Evolutionary conservation across 1,140 invertebrate species (phyloP), one percentile per base, ranked within the genome.

Genomic region (Rhagoletis zephyria): DNA sequence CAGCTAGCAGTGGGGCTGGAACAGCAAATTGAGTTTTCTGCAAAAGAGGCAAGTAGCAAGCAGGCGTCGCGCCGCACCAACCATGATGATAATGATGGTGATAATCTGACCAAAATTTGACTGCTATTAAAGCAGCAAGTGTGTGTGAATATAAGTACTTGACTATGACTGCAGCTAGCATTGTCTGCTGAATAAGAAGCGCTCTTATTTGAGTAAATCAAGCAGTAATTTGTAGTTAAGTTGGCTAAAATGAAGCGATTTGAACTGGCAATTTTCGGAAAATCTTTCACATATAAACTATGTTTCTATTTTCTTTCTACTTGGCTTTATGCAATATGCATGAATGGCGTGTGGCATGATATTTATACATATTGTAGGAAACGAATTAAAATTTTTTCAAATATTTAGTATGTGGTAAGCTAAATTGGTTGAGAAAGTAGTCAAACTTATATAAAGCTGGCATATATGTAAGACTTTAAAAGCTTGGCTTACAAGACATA

Each of bases 161-260:
- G 42, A 4, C 1, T 14, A 48, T 1, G 7, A 51, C 12, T 51
- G 48, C 12, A 19, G 48, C 48, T 51, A n/a, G 48, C 56, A 51
- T 19, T 81, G 56, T 81, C 45, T 81, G 74, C 48, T 56, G 48
- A 56, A 81, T 56, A 81, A 56, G 48, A 81, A 56, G 48, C 48
- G 16, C 74, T 81, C 74, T 56, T 56, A 81, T 81, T 81, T 56
- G 45, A 63, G 59, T 85, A 77, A 87, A 87, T 87, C 77, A 87
- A 87, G 87, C 87, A 77, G 60, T 87, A 87, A 87, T 77, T 87
- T 87, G 59, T 61, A 63, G 30, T 85, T 42, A 85, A 85, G 85
- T 85, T 81, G 60, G 85, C 56, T 40, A 30, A 61, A 61, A 63
- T 85, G 85, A 60, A 85, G 40, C 60, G 74, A 81, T 81, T 81